These are phyloP conservation scores for Colletes latitarsis DNA, from an alignment of 1,140 invertebrate species.

Conservation along the genomic window DNA sequence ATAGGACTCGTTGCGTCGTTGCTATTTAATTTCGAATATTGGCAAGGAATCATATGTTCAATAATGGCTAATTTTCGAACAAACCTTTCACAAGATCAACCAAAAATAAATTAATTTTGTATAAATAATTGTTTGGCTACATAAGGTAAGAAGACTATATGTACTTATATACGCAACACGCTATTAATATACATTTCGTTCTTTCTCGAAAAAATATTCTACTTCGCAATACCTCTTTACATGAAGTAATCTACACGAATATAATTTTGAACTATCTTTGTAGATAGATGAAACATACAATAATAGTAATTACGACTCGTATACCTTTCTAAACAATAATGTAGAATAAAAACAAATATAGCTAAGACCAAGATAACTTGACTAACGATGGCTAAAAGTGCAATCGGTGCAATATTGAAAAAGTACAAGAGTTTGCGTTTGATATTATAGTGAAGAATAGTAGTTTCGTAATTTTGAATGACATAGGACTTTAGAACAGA, in stretches of 20 bases:
- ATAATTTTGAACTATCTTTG: background rate
- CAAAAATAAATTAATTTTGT: background rate
- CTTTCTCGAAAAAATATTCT: background rate
- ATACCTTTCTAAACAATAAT: background rate
- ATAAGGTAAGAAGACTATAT: background rate
- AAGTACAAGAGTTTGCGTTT: too few relatives aligned
- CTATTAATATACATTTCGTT: background rate
- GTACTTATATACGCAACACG: too few relatives aligned
- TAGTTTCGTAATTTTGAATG: too few relatives aligned
- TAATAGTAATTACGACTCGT: too few relatives aligned
- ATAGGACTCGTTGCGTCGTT: background rate
- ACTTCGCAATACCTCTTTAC: too few relatives aligned
- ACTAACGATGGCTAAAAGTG: too few relatives aligned
- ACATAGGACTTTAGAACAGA: too few relatives aligned
- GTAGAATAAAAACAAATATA: background rate
- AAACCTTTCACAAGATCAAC: background rate
- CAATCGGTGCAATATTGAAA: too few relatives aligned
- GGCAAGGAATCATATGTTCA: background rate
- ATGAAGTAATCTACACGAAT: background rate
- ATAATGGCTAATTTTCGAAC: constrained; percentile 7
- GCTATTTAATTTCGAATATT: background rate
- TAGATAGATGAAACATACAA: background rate
- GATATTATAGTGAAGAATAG: too few relatives aligned
- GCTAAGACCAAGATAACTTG: too few relatives aligned
- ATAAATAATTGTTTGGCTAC: background rate